Base-by-base conservation (phyloP, 2,797 vertebrate genomes). In the Microcaecilia unicolor region DNA sequence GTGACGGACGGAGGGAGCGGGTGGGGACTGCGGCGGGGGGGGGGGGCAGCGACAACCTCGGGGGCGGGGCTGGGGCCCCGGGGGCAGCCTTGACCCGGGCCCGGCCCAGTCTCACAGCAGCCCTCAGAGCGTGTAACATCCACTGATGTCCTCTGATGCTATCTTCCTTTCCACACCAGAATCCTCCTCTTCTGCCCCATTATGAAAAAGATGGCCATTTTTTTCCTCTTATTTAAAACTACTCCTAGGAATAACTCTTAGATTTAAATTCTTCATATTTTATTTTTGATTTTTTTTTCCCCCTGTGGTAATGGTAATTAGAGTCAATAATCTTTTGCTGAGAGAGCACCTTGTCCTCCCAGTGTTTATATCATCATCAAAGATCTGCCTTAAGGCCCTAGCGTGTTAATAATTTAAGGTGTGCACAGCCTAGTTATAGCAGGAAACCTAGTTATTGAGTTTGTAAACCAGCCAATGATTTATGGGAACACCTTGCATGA, bases 361-460 rank as follows among this genome's bases (percentile, higher is more conserved):
- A 88, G 85, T 87, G 87, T 92, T 91, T 93, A 91, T 91, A 91
- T 91, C 88, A 87, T 88, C 90, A 94, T 94, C 93, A 95, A 96
- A 94, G 90, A 88, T 89, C 80, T 88, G 91, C 91, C 92, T 90
- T 81, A 86, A 87, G 91, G 90, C 82, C 72, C 78, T 76, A 83
- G 83, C 80, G 83, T 84, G 85, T 93, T 93, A 94, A 94, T 97
- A 96, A 98, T 94, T 92, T 90, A 95, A 87, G 90, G 87, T 87
- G 87, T 79, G 72, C 71, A 78, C 84, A 82, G 87, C 84, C 83
- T 85, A 83, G 85, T 89, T 90, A 86, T 79, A 89, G 84, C 90
- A 92, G 91, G 90, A 91, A 92, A 83, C 84, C 83, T 86, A 83
- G 88, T 95, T 92, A 95, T 89, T 88, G 88, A 90, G 86, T 93